Conservation (phyloP, 2,113 vertebrate genomes). For the Oryzias curvinotus region DNA sequence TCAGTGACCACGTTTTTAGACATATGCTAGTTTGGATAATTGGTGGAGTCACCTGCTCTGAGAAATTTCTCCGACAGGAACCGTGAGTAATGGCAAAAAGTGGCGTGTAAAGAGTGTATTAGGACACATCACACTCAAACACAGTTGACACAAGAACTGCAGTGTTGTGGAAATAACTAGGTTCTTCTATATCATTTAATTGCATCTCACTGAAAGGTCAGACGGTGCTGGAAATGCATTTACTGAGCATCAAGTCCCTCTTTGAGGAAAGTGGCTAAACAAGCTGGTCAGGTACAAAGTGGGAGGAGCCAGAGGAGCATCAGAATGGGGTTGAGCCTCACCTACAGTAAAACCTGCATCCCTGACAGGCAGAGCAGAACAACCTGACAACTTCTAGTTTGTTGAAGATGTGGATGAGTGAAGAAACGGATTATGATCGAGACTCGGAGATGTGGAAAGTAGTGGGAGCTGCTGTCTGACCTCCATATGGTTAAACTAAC, state of each 20-base stretch:
- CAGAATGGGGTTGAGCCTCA: conserved; percentile 62
- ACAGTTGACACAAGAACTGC: not conserved
- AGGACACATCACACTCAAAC: no score
- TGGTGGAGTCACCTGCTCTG: no score
- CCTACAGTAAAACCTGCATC: conserved; percentile 41
- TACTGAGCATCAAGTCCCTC: conserved; percentile 1
- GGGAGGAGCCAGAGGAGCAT: conserved; percentile 51
- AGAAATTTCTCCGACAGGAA: no score
- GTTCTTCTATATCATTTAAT: not conserved
- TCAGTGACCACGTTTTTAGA: no score
- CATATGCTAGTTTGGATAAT: no score
- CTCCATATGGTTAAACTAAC: not conserved
- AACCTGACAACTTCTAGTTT: conserved; percentile 6
- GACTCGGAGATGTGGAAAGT: conserved; percentile 15
- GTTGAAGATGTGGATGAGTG: conserved; percentile 8
- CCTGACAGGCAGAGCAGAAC: conserved; percentile 7
- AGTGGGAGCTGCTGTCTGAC: conserved; percentile 7
- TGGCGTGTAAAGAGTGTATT: no score
- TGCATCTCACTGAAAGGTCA: not conserved
- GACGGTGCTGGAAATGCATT: no score
- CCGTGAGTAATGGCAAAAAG: no score
- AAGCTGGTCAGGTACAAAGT: conserved; percentile 43
- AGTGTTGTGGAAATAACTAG: not conserved
- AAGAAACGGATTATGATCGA: conserved; percentile 9
- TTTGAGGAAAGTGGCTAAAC: conserved; percentile 53